A percentile compares a stretch with the other conserved stretches of the same genome.
phyloP scores from a whole-genome alignment of 2,797 vertebrate genomes.

The Emydoidea blandingii region DNA sequence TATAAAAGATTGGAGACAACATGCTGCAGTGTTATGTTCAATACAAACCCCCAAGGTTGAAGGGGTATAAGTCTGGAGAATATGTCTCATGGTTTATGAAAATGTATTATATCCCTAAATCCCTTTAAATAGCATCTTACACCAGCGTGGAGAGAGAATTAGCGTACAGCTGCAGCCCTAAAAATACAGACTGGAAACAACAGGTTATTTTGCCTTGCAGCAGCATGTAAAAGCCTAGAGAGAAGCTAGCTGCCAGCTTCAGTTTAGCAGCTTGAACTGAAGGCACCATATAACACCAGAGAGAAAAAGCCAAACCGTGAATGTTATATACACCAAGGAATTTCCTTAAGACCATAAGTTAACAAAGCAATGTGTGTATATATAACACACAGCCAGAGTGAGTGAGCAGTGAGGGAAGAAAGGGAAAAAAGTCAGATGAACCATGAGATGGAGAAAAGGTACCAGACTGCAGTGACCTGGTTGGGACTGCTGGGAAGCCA shows the following conservation, averaged over 20 bases:
- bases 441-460: neutral
- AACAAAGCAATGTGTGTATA: neutral
- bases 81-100: constrained; percentile 33
- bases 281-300: constrained; percentile 37
- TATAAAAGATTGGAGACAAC: neutral
- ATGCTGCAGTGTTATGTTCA: neutral
- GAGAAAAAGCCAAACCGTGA: constrained; percentile 18
- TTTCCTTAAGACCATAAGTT: constrained; percentile 5
- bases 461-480: neutral
- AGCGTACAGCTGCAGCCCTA: constrained; percentile 47
- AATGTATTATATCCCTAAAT: constrained; percentile 24
- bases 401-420: neutral
- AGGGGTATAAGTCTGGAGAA: constrained; percentile 32
- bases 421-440: neutral
- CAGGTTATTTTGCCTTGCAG: constrained; percentile 72
- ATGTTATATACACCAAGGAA: neutral
- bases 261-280: constrained; percentile 53
- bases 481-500: neutral
- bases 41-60: neutral
- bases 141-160: constrained; percentile 49
- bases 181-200: constrained; percentile 65
- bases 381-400: neutral
- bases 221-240: constrained; percentile 46
- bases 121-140: constrained; percentile 37
- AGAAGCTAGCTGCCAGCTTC: constrained; percentile 54